Percentiles rank a stretch among this genome's conserved stretches.
These are phyloP conservation scores for Autographa gamma DNA, from an alignment of 2,888 invertebrate species.

Conservation along the genomic window DNA sequence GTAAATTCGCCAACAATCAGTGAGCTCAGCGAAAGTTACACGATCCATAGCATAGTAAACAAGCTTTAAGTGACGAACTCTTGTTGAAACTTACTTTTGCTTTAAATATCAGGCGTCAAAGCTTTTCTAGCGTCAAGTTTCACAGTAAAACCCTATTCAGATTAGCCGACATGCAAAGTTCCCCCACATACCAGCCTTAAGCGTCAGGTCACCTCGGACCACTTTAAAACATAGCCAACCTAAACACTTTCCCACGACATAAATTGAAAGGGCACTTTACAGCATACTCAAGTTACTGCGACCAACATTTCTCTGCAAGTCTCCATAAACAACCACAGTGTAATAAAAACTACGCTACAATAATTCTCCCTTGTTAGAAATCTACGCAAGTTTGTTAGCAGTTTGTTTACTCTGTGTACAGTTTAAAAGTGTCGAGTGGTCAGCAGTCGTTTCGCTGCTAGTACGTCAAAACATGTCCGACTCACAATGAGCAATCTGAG, in stretches of 20 bases:
- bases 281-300: slow-evolving; percentile 61
- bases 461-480: slow-evolving; percentile 59
- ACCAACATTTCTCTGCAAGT: slow-evolving; percentile 57
- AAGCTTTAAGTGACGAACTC: no score
- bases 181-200: slow-evolving; percentile 30
- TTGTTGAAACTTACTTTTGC: background rate
- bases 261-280: slow-evolving; percentile 65
- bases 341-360: slow-evolving; percentile 32
- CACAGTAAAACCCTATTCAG: slow-evolving; percentile 14
- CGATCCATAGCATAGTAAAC: background rate
- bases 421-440: slow-evolving; percentile 18
- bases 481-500: slow-evolving; percentile 58
- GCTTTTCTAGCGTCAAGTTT: slow-evolving; percentile 13
- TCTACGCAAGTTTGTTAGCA: slow-evolving; percentile 8
- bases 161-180: slow-evolving; percentile 21
- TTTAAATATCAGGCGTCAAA: background rate
- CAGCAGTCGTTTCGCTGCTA: slow-evolving; percentile 24
- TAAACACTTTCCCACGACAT: slow-evolving; percentile 64
- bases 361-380: slow-evolving; percentile 16
- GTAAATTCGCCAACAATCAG: background rate
- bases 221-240: slow-evolving; percentile 41
- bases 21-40: background rate
- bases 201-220: slow-evolving; percentile 34
- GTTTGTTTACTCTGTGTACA: slow-evolving; percentile 40
- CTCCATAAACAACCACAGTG: slow-evolving; percentile 59